phyloP scores from a whole-genome alignment of 2,797 vertebrate species.

The Peromyscus melanophrys region DNA sequence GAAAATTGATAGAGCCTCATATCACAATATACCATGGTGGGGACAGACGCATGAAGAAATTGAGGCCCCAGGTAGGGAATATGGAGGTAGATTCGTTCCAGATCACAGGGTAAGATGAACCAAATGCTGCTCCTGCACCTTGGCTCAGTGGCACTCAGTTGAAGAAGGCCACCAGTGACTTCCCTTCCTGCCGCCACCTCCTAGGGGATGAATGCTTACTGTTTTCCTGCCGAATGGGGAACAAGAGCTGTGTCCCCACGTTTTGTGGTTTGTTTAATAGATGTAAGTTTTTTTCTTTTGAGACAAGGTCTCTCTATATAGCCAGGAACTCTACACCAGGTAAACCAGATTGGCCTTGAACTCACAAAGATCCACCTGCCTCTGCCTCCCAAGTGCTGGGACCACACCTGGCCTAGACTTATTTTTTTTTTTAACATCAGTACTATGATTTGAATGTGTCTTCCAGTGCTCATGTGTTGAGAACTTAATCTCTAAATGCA shows the following conservation, averaged over 20 bases:
- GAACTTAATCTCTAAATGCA: not conserved
- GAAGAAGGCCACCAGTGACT: not conserved
- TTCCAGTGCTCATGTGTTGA: not conserved
- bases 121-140: not conserved
- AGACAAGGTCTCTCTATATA: not conserved
- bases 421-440: not conserved
- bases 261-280: constrained; percentile 24
- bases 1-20: not conserved
- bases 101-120: not conserved
- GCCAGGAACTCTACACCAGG: not conserved
- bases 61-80: not conserved
- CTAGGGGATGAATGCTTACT: not conserved
- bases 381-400: not conserved
- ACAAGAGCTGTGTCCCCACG: not conserved
- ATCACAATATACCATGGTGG: not conserved
- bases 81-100: constrained; percentile 13
- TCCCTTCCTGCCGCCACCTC: not conserved
- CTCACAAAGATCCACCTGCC: not conserved
- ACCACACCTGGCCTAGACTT: not conserved
- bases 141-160: not conserved
- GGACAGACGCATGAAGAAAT: constrained; percentile 16
- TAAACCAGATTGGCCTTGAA: not conserved
- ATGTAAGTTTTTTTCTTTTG: not conserved
- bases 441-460: not conserved
- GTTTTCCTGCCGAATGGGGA: not conserved